Evolutionary conservation across 2,888 invertebrate genomes (phyloP).

Genomic region (Coenonympha arcania): DNA sequence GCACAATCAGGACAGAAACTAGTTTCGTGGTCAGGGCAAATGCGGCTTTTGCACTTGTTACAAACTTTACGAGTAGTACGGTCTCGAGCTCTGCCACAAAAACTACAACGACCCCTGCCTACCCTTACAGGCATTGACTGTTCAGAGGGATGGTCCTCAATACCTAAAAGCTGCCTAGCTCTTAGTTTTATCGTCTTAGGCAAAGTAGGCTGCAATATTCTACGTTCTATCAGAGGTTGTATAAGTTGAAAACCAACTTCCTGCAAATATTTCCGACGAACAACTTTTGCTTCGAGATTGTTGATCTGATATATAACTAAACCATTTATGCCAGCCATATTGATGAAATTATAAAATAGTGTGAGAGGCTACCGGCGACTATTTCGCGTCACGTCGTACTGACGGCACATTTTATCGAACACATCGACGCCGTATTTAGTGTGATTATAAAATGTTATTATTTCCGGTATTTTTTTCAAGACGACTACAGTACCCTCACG

Average conservation of each 20-base stretch:
- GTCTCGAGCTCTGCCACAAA: not conserved
- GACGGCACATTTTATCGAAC: constrained; percentile 1
- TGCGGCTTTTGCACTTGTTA: not conserved
- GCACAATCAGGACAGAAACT: not conserved
- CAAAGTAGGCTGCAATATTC: not conserved
- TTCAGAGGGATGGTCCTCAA: not conserved
- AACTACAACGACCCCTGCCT: not conserved
- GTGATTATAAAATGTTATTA: not conserved
- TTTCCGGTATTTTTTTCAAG: too few relatives aligned
- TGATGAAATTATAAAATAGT: not conserved
- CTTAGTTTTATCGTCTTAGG: not conserved
- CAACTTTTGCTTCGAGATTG: not conserved
- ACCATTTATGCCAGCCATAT: not conserved
- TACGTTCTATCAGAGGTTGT: not conserved
- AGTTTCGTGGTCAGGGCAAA: not conserved
- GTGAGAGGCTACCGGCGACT: not conserved
- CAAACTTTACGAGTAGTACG: not conserved
- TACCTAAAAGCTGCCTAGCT: not conserved
- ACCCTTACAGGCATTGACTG: not conserved
- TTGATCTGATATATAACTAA: not conserved
- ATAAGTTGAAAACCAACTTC: not conserved
- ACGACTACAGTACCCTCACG: too few relatives aligned
- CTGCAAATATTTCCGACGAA: not conserved
- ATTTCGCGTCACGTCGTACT: not conserved
- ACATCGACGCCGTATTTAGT: constrained; percentile 1